Evolutionary conservation across 2,113 vertebrate species (phyloP), one percentile per base, ranked within the genome.

Genomic region (Ciconia maguari): DNA sequence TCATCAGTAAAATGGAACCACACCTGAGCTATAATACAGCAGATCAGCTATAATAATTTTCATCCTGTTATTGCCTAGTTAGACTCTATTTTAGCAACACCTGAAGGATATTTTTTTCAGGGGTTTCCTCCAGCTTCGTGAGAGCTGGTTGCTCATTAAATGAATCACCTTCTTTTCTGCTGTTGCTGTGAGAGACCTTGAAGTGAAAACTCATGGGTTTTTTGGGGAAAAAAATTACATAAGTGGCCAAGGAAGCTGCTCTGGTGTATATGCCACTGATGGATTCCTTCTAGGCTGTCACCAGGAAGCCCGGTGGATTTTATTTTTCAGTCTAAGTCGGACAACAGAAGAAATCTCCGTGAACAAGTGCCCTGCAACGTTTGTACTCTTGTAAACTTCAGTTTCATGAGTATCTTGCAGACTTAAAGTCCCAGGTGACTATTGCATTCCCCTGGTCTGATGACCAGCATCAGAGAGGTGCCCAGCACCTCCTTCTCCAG

Each of bases 1-100:
- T 87, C 78, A 85, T 78, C 84, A 80, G 79, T 85, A 77, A 91
- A 93, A 95, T 80, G 42, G 66, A 95, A 46, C 81, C 48, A 76
- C 68, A 89, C 84, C 75, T 90, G 70, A 76, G 46, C 48, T 84
- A 24, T 48, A 88, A 66, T 24, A 44, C 49, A 87, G 30, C 86
- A 85, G 44, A 79, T 90, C 46, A 93, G 25, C 24, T 72, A 26
- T 62, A 74, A 62, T 70, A 49, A 42, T 66, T 87, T 95, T 95
- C 32, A 30, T 80, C n/a, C 42, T 2, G 0, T 71, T 96, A 42
- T 36, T 91, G 57, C 24, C 49, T 75, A 16, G 65, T 76, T 94
- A 69, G 34, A 55, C 24, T 57, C 20, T 78, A 17, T 70, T 87
- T 86, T 84, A 60, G 57, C 22, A 42, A 2, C 58, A 91, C 36